phyloP scores from a whole-genome alignment of 2,888 invertebrate species.

The Rhimphoctona megacephalus region DNA sequence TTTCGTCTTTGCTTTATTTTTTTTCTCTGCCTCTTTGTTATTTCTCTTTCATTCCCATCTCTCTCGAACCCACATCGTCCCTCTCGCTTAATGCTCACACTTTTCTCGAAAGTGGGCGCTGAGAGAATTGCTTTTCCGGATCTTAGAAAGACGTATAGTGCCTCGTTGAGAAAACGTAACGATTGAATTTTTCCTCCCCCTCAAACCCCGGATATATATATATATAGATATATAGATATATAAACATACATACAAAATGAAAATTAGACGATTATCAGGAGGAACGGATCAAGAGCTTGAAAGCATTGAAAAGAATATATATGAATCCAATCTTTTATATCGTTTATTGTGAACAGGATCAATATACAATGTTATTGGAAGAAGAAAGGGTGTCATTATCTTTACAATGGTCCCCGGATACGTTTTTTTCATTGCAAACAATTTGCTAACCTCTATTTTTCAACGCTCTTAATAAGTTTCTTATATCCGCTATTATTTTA shows the following conservation, averaged over 20 bases:
- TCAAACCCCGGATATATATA: constrained; percentile 20
- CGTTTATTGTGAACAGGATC: constrained; percentile 3
- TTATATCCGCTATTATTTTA: not conserved
- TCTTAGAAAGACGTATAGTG: constrained; percentile 36
- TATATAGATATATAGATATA: constrained; percentile 34
- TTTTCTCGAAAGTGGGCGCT: constrained; percentile 17
- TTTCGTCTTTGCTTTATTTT: not conserved
- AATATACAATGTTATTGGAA: constrained; percentile 37
- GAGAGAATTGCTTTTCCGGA: constrained; percentile 40
- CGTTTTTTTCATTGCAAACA: constrained; percentile 20
- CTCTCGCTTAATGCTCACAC: constrained; percentile 12
- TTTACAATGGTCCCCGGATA: constrained; percentile 27
- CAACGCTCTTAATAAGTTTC: constrained; percentile 28
- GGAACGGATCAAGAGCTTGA: not conserved
- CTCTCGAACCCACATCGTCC: constrained; percentile 14
- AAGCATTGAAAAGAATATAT: constrained; percentile 20
- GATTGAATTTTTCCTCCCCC: constrained; percentile 42
- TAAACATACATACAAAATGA: not conserved
- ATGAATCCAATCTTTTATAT: constrained; percentile 6
- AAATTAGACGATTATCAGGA: constrained; percentile 46
- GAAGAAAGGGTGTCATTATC: constrained; percentile 40
- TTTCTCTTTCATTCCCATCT: constrained; percentile 1
- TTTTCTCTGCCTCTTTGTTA: not conserved
- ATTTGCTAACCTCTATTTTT: constrained; percentile 32
- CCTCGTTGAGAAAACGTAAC: constrained; percentile 53